Evolutionary conservation across 2,888 invertebrate genomes (phyloP).

Genomic region (Callyntrura guangdongensis): DNA sequence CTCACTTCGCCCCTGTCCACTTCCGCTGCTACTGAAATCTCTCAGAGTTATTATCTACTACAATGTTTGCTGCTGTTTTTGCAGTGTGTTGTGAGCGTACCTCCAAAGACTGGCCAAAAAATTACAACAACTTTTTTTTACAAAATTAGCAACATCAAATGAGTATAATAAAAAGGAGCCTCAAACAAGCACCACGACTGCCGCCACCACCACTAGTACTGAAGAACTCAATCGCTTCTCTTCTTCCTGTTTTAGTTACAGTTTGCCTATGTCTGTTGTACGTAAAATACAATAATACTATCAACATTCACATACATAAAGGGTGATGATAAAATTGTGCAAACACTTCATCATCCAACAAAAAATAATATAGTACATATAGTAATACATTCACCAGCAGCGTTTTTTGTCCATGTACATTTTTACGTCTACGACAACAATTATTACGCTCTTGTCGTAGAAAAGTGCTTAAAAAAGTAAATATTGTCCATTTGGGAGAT

Average conservation of each 20-base stretch:
- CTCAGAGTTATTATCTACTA: no score
- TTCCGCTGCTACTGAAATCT: not conserved
- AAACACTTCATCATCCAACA: slow-evolving; percentile 59
- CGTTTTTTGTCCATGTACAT: not conserved
- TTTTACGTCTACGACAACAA: slow-evolving; percentile 11
- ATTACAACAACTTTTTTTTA: slow-evolving; percentile 9
- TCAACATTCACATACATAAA: slow-evolving; percentile 11
- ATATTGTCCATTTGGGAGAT: slow-evolving; percentile 70
- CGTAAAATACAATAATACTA: no score
- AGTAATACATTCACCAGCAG: no score
- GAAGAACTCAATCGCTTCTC: slow-evolving; percentile 32
- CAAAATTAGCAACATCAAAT: slow-evolving; percentile 43
- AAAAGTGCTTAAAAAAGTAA: slow-evolving; percentile 64
- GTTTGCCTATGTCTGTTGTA: not conserved
- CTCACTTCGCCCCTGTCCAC: slow-evolving; percentile 52
- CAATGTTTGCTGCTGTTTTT: not conserved
- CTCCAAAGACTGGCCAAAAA: not conserved
- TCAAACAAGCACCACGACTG: slow-evolving; percentile 1
- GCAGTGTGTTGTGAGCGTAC: no score
- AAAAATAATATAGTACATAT: not conserved
- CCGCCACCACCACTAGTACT: not conserved
- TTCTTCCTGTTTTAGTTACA: slow-evolving; percentile 66
- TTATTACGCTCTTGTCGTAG: not conserved
- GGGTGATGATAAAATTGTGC: slow-evolving; percentile 68
- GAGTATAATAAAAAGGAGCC: not conserved